These are phyloP conservation scores for Oligia strigilis DNA, from an alignment of 2,888 invertebrate species.

Conservation along the genomic window DNA sequence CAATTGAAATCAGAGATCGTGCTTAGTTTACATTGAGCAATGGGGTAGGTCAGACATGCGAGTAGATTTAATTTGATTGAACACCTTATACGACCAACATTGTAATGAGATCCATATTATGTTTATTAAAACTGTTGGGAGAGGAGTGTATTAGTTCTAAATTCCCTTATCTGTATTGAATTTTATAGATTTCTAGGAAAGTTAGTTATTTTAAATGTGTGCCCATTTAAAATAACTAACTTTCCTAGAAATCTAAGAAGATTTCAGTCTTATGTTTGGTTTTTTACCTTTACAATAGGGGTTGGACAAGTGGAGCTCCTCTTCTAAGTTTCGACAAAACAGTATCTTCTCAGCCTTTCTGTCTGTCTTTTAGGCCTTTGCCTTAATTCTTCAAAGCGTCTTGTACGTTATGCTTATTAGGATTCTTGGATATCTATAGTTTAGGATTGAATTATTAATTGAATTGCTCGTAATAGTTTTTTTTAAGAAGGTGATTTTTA, in stretches of 20 bases:
- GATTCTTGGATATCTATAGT: too few species aligned
- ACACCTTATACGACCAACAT: conserved; percentile 54
- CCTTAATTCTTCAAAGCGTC: too few species aligned
- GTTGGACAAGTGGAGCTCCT: too few species aligned
- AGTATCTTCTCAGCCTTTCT: not conserved
- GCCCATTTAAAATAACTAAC: too few species aligned
- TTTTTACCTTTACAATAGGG: not conserved
- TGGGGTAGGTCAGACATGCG: conserved; percentile 88
- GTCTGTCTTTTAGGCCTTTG: too few species aligned
- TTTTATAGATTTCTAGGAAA: not conserved
- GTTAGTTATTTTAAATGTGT: not conserved
- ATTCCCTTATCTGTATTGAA: not conserved
- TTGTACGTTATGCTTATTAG: too few species aligned
- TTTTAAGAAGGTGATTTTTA: not conserved
- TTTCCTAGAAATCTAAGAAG: too few species aligned
- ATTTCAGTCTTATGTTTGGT: not conserved
- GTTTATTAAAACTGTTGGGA: conserved; percentile 17
- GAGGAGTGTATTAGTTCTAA: conserved; percentile 8
- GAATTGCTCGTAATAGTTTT: not conserved
- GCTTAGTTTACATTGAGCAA: conserved; percentile 82
- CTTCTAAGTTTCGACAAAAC: too few species aligned
- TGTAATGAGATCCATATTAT: conserved; percentile 40
- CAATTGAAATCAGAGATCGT: conserved; percentile 85
- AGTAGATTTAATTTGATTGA: conserved; percentile 75
- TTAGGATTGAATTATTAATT: too few species aligned